phyloP scores from a whole-genome alignment of 2,888 invertebrate genomes.

The Lithosia quadra region DNA sequence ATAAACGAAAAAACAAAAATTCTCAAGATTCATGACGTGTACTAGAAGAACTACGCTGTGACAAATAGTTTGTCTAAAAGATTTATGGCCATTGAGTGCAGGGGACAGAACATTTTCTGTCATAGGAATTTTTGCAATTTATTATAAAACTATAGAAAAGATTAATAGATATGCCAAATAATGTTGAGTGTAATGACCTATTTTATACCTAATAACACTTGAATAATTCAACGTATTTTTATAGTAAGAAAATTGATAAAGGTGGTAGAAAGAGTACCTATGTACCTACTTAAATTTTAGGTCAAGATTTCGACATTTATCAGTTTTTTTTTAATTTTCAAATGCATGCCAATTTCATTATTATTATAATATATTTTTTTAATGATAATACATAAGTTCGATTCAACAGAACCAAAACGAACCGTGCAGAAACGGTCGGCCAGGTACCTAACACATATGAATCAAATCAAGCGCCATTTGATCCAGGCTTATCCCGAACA shows the following conservation, averaged over 20 bases:
- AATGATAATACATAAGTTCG: background rate
- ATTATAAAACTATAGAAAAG: background rate
- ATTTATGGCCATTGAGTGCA: background rate
- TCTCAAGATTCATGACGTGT: background rate
- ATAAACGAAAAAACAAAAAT: background rate
- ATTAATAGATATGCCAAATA: background rate
- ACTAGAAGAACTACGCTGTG: background rate
- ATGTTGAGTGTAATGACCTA: too few species aligned
- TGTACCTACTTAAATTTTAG: background rate
- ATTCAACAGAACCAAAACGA: too few species aligned
- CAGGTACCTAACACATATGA: background rate
- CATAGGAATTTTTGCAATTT: background rate
- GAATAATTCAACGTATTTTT: too few species aligned
- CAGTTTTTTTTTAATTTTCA: too few species aligned
- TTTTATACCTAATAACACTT: too few species aligned
- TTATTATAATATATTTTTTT: too few species aligned
- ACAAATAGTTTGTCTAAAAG: background rate
- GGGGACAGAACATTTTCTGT: background rate
- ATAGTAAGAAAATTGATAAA: too few species aligned
- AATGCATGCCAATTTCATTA: too few species aligned
- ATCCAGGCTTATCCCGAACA: constrained; percentile 2
- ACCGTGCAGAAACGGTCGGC: background rate
- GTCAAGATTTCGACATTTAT: background rate
- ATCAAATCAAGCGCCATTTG: constrained; percentile 5
- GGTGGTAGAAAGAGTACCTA: too few species aligned